A percentile compares a stretch with the other conserved stretches of the same genome.
Evolutionary conservation across 2,888 invertebrate species (phyloP).

Genomic region (Amaurobius ferox): DNA sequence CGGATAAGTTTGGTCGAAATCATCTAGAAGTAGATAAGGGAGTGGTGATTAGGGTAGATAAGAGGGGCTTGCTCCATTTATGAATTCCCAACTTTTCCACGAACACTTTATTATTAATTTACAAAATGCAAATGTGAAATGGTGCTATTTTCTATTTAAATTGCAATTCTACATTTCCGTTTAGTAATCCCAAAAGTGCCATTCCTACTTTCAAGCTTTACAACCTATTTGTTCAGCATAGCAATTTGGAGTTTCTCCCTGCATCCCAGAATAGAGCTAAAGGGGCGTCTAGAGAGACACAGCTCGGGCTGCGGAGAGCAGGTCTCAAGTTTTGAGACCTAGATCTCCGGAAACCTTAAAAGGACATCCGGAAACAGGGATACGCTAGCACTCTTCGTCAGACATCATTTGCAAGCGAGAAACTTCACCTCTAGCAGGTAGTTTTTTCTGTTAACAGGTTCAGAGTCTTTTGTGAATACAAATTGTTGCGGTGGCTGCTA

Average conservation of each 20-base stretch:
- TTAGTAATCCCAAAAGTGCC: too few relatives aligned
- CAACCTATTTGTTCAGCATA: background rate
- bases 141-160: too few relatives aligned
- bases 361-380: constrained; percentile 58
- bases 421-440: constrained; percentile 46
- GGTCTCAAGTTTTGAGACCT: constrained; percentile 50
- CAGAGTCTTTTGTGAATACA: background rate
- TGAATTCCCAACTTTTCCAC: too few relatives aligned
- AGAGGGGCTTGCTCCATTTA: too few relatives aligned
- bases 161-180: too few relatives aligned
- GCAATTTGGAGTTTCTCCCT: constrained; percentile 16
- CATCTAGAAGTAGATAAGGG: too few relatives aligned
- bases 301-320: constrained; percentile 35
- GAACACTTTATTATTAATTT: too few relatives aligned
- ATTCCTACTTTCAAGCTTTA: background rate
- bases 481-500: background rate
- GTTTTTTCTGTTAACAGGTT: constrained; percentile 39
- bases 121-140: too few relatives aligned
- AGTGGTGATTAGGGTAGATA: too few relatives aligned
- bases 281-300: constrained; percentile 36
- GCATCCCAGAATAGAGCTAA: constrained; percentile 24
- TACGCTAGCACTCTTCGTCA: constrained; percentile 15
- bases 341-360: constrained; percentile 64
- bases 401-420: constrained; percentile 37
- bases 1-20: too few relatives aligned